phyloP scores from a whole-genome alignment of 1,140 invertebrate genomes.

The Oedothorax gibbosus region DNA sequence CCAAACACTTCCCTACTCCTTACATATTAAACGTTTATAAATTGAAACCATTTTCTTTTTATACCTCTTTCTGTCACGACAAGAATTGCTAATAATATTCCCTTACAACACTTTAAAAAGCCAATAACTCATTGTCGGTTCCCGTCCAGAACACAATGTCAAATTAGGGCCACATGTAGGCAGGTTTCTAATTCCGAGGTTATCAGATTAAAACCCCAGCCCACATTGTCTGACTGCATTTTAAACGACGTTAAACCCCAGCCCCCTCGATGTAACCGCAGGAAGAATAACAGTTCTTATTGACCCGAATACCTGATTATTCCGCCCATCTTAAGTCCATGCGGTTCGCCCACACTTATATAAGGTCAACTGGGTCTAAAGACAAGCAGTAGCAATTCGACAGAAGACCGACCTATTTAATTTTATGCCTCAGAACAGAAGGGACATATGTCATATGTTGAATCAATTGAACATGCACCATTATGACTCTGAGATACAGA shows the following conservation, averaged over 20 bases:
- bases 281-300: conserved; percentile 13
- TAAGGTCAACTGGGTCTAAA: conserved; percentile 14
- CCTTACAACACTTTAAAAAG: too few species aligned
- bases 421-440: neutral
- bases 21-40: too few species aligned
- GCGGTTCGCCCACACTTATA: neutral
- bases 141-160: too few species aligned
- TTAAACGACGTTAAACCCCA: neutral
- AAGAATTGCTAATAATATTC: too few species aligned
- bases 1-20: too few species aligned
- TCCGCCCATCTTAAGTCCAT: conserved; percentile 23
- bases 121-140: too few species aligned
- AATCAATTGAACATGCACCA: too few species aligned
- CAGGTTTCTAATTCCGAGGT: conserved; percentile 18
- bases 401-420: conserved; percentile 24
- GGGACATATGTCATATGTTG: too few species aligned
- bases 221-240: conserved; percentile 7
- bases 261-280: neutral
- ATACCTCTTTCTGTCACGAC: too few species aligned
- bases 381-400: neutral
- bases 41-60: too few species aligned
- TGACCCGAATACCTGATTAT: conserved; percentile 29
- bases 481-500: too few species aligned
- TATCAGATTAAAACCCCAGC: conserved; percentile 1
- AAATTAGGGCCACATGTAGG: too few species aligned